Evolutionary conservation across 2,113 vertebrate species (phyloP).

Genomic region (Dipodomys stephensi): DNA sequence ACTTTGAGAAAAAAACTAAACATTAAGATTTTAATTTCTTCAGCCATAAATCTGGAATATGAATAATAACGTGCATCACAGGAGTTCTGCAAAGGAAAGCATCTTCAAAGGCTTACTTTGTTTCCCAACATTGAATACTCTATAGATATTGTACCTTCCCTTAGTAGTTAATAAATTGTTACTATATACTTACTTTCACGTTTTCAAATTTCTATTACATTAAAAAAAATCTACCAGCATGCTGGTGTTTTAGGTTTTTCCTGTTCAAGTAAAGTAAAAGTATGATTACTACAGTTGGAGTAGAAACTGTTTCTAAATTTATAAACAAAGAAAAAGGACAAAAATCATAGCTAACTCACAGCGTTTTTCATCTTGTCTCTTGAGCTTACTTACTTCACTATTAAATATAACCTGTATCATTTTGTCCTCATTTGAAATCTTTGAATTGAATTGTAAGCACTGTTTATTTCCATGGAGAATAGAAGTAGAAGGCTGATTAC

Average conservation of each 20-base stretch:
- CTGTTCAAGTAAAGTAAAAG: not conserved
- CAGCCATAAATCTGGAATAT: not conserved
- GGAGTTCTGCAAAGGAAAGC: not conserved
- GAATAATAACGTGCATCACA: not conserved
- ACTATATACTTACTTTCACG: not conserved
- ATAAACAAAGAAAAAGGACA: not conserved
- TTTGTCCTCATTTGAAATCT: not conserved
- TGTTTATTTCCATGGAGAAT: not conserved
- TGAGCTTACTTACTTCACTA: not conserved
- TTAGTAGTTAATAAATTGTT: not conserved
- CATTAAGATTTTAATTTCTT: slow-evolving; percentile 24
- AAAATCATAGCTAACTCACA: not conserved
- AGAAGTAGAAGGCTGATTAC: not conserved
- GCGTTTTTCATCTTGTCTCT: not conserved
- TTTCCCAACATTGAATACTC: not conserved
- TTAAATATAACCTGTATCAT: not conserved
- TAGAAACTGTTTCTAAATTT: not conserved
- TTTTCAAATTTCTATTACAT: not conserved
- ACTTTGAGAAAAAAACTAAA: slow-evolving; percentile 15
- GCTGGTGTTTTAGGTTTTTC: not conserved
- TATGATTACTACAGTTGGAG: not conserved
- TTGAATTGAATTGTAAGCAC: not conserved
- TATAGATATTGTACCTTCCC: not conserved
- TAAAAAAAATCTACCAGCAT: not conserved
- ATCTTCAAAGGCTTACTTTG: not conserved